phyloP scores from a whole-genome alignment of 2,113 vertebrate genomes.

The Crypturellus undulatus region DNA sequence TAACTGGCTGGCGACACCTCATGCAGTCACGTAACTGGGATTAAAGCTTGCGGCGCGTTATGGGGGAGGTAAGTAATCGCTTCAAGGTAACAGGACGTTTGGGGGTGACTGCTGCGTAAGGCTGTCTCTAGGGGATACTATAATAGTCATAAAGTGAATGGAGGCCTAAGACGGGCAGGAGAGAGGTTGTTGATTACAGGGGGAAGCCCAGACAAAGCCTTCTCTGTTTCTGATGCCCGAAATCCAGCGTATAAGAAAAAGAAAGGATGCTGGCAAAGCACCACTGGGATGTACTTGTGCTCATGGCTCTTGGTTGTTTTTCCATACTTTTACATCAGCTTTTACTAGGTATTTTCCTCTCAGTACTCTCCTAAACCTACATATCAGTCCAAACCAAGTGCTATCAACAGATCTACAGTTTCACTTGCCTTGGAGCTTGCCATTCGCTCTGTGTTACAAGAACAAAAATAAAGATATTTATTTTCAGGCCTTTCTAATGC shows the following conservation, averaged over 20 bases:
- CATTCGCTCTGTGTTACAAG: not conserved
- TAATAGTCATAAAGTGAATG: conserved; percentile 42
- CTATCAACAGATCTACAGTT: not conserved
- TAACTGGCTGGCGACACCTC: not conserved
- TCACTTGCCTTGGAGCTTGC: conserved; percentile 11
- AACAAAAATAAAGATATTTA: not conserved
- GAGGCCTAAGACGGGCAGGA: conserved; percentile 38
- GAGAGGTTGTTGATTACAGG: conserved; percentile 57
- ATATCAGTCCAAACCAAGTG: not conserved
- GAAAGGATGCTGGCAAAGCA: conserved; percentile 55
- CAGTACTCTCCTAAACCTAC: not conserved
- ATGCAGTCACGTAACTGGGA: not conserved
- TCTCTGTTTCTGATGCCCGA: conserved; percentile 65
- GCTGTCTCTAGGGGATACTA: conserved; percentile 41
- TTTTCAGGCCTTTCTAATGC: not conserved
- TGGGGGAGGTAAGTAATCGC: conserved; percentile 11
- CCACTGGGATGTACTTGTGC: conserved; percentile 19
- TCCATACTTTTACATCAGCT: not conserved
- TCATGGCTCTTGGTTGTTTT: conserved; percentile 35
- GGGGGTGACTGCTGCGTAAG: conserved; percentile 4
- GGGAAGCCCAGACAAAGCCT: conserved; percentile 60
- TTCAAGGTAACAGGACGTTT: conserved; percentile 46
- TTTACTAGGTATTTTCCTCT: conserved; percentile 38
- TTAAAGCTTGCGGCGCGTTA: not conserved
- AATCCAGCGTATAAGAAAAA: conserved; percentile 25